Evolutionary conservation across 2,888 invertebrate genomes (phyloP).

Genomic region (Torymus aiolomorphi): DNA sequence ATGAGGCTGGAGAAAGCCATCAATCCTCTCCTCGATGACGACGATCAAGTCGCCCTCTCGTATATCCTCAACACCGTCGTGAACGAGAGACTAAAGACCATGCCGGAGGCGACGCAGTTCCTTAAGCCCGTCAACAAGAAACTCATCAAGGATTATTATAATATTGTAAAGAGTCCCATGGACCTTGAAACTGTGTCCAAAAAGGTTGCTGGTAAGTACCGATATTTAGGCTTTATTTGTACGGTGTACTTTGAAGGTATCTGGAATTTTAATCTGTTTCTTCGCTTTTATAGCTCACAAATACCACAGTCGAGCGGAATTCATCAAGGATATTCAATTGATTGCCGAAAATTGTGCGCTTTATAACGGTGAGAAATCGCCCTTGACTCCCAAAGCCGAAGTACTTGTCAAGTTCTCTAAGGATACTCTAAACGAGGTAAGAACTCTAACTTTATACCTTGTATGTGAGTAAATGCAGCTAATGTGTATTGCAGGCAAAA

Average conservation of each 20-base stretch:
- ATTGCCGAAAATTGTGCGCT: constrained; percentile 91
- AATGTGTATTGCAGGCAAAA: no score
- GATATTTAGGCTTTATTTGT: background rate
- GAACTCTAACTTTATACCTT: constrained; percentile 38
- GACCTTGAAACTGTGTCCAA: constrained; percentile 95
- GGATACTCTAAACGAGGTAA: constrained; percentile 85
- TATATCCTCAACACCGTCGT: constrained; percentile 94
- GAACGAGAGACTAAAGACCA: constrained; percentile 89
- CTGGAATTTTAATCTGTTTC: background rate
- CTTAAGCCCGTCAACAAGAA: constrained; percentile 98
- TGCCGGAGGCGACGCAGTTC: constrained; percentile 97
- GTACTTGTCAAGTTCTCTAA: constrained; percentile 85
- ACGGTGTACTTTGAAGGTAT: no score
- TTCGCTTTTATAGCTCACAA: constrained; percentile 83
- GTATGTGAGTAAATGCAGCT: no score
- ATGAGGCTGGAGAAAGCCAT: constrained; percentile 98
- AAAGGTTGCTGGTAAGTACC: constrained; percentile 84
- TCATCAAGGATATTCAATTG: constrained; percentile 91
- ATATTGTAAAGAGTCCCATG: constrained; percentile 93
- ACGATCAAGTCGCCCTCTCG: constrained; percentile 96
- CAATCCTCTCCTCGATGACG: constrained; percentile 97
- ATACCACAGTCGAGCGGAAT: constrained; percentile 93
- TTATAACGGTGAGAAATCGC: constrained; percentile 94
- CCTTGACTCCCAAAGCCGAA: constrained; percentile 91
- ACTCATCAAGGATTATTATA: constrained; percentile 95